Conservation (phyloP, 1,140 invertebrate genomes). For the Helicoverpa zea region DNA sequence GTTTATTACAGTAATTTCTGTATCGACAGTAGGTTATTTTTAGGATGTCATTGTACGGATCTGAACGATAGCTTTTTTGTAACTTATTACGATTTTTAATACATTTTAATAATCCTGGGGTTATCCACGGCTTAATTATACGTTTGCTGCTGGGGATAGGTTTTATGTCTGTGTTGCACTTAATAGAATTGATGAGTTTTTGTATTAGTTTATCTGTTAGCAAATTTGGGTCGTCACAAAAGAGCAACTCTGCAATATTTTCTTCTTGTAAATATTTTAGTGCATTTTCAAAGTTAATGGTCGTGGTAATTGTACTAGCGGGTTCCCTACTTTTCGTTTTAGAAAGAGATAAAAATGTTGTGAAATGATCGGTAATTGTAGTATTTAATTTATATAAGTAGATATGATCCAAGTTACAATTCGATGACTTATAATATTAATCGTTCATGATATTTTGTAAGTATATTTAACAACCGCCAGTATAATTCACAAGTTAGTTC, state of each 20-base stretch:
- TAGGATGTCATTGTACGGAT: constrained; percentile 40
- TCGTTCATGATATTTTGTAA: neutral
- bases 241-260: constrained; percentile 3
- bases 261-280: constrained; percentile 15
- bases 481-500: constrained; percentile 4
- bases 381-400: too few relatives aligned
- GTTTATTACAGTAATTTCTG: constrained; percentile 54
- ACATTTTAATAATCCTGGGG: constrained; percentile 41
- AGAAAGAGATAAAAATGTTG: constrained; percentile 4
- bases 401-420: too few relatives aligned
- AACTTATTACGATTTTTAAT: constrained; percentile 50
- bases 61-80: constrained; percentile 28
- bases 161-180: neutral
- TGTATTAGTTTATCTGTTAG: neutral
- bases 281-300: constrained; percentile 9
- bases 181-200: constrained; percentile 7
- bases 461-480: too few relatives aligned
- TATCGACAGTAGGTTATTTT: constrained; percentile 52
- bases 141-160: constrained; percentile 4
- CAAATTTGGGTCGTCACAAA: constrained; percentile 5
- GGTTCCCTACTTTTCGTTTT: constrained; percentile 2
- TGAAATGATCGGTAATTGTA: neutral
- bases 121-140: constrained; percentile 53
- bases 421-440: neutral
- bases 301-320: neutral